phyloP scores from a whole-genome alignment of 2,888 invertebrate species.

The Eristalis arbustorum region DNA sequence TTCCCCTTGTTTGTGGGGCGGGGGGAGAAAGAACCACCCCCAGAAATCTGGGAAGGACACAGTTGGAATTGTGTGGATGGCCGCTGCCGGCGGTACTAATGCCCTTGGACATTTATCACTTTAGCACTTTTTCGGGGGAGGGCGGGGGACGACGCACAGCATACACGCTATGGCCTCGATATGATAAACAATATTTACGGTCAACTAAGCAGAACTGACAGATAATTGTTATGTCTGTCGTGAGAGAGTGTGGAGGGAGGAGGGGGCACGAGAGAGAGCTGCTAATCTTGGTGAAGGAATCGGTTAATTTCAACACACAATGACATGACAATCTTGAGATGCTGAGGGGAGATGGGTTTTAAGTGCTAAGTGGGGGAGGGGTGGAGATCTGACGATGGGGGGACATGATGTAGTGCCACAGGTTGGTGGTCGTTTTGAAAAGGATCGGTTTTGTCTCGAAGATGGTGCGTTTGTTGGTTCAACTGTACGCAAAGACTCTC shows the following conservation, averaged over 20 bases:
- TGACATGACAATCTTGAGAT: background rate
- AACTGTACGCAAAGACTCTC: no score
- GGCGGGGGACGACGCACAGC: background rate
- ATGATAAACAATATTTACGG: conserved; percentile 53
- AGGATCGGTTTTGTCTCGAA: no score
- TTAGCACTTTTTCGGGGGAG: conserved; percentile 47
- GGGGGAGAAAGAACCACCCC: background rate
- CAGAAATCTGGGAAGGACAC: conserved; percentile 15
- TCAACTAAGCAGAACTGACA: conserved; percentile 51
- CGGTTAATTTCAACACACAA: background rate
- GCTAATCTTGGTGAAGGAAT: background rate
- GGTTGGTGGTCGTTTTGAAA: background rate
- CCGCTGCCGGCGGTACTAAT: conserved; percentile 30
- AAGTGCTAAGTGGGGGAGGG: background rate
- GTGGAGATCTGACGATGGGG: background rate
- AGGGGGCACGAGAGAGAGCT: background rate
- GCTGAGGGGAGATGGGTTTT: background rate
- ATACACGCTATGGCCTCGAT: conserved; percentile 30
- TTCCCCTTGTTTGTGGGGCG: background rate
- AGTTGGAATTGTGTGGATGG: background rate
- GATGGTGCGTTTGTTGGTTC: no score
- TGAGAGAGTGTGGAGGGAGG: no score
- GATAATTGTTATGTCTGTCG: conserved; percentile 23
- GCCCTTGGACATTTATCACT: conserved; percentile 57
- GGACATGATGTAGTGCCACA: background rate